These are phyloP conservation scores for Trichoplusia ni DNA, from an alignment of 1,140 invertebrate genomes.

Conservation along the genomic window DNA sequence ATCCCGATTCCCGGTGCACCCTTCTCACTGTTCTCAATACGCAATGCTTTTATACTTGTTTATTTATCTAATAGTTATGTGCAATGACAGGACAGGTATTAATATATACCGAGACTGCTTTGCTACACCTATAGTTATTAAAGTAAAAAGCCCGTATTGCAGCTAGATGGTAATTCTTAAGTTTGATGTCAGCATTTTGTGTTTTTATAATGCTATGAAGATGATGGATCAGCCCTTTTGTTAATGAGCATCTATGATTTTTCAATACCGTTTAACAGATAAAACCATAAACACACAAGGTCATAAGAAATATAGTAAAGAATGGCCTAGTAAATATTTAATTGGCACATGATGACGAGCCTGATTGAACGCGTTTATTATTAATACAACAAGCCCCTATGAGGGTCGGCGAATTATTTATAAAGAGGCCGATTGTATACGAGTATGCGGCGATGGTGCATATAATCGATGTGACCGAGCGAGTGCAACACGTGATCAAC, in stretches of 20 bases:
- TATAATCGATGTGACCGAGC: constrained; percentile 64
- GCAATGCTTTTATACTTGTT: constrained; percentile 44
- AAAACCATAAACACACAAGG: constrained; percentile 36
- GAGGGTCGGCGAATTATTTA: constrained; percentile 71
- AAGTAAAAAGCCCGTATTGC: too few species aligned
- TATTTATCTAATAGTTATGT: constrained; percentile 26
- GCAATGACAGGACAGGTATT: constrained; percentile 21
- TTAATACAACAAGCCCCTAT: constrained; percentile 68
- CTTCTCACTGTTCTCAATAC: constrained; percentile 63
- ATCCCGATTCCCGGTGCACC: constrained; percentile 67
- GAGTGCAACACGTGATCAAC: constrained; percentile 41
- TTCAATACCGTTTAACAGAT: neutral
- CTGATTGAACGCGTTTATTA: constrained; percentile 73
- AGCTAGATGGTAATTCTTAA: too few species aligned
- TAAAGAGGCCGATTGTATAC: constrained; percentile 68
- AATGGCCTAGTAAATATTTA: constrained; percentile 67
- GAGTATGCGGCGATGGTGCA: constrained; percentile 58
- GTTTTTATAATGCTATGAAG: too few species aligned
- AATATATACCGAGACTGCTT: neutral
- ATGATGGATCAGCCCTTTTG: too few species aligned
- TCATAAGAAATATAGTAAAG: constrained; percentile 47
- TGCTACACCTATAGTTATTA: neutral
- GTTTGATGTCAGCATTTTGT: too few species aligned
- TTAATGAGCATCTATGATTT: too few species aligned
- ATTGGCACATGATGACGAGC: constrained; percentile 65